phyloP scores from a whole-genome alignment of 2,113 vertebrate species.

The Thalassoma bifasciatum region DNA sequence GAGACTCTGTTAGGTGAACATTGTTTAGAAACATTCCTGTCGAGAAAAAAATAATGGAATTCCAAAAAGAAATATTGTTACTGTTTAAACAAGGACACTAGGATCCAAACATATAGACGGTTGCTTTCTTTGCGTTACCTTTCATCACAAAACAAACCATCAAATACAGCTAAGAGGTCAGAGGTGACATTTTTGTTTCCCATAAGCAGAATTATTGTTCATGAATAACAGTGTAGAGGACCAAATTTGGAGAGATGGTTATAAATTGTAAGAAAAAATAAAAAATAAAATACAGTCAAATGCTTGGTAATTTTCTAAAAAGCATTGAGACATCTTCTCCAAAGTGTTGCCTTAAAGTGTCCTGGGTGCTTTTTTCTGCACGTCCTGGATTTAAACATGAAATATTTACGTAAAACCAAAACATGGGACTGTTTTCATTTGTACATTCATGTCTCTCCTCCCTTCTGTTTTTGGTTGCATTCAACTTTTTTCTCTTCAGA shows the following conservation, averaged over 20 bases:
- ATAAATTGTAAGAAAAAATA: background rate
- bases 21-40: background rate
- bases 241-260: background rate
- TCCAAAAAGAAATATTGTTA: no score
- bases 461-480: background rate
- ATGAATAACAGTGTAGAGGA: background rate
- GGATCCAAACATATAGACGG: background rate
- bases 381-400: no score
- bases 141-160: background rate
- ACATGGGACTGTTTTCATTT: background rate
- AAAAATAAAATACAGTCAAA: no score
- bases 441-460: background rate
- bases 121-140: no score
- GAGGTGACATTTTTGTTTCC: background rate
- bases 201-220: background rate
- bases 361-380: background rate
- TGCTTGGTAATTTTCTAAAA: no score
- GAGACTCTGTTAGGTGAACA: background rate
- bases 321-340: background rate
- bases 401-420: no score
- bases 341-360: background rate
- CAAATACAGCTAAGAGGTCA: background rate
- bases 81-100: background rate
- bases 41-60: background rate
- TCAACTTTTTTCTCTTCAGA: background rate